A percentile compares a stretch with the other conserved stretches of the same genome.
These are phyloP conservation scores for Tupiocoris notatus DNA, from an alignment of 2,888 invertebrate genomes.

Conservation along the genomic window DNA sequence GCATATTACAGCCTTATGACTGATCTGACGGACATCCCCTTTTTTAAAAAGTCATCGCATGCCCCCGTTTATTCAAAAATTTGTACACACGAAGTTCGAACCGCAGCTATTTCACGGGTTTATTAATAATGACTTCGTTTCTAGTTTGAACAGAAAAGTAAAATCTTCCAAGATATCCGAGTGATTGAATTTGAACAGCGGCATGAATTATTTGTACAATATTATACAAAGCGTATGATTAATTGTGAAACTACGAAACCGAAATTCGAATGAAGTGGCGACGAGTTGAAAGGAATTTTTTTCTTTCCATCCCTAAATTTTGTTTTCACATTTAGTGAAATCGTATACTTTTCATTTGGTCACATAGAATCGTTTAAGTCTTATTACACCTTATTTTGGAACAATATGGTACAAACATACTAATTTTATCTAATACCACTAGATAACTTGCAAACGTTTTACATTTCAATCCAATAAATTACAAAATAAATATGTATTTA, in stretches of 20 bases:
- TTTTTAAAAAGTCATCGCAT: constrained; percentile 46
- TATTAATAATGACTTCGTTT: constrained; percentile 30
- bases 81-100: constrained; percentile 47
- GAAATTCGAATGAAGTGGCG: constrained; percentile 1
- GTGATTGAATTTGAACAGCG: neutral
- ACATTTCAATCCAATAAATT: constrained; percentile 44
- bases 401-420: constrained; percentile 46
- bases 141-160: constrained; percentile 17
- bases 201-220: neutral
- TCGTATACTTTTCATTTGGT: constrained; percentile 51
- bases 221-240: neutral
- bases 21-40: constrained; percentile 43
- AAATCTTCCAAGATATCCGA: constrained; percentile 32
- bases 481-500: constrained; percentile 46
- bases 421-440: constrained; percentile 48
- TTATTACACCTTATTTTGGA: constrained; percentile 47
- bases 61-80: constrained; percentile 37
- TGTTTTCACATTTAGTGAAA: constrained; percentile 39
- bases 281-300: constrained; percentile 32
- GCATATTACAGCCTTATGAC: constrained; percentile 47
- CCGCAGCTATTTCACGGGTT: constrained; percentile 44
- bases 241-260: constrained; percentile 16
- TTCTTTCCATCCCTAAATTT: constrained; percentile 18
- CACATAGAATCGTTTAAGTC: constrained; percentile 49
- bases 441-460: constrained; percentile 45